These are phyloP conservation scores for Anolis carolinensis DNA, from an alignment of 2,113 vertebrate genomes.

Conservation along the genomic window DNA sequence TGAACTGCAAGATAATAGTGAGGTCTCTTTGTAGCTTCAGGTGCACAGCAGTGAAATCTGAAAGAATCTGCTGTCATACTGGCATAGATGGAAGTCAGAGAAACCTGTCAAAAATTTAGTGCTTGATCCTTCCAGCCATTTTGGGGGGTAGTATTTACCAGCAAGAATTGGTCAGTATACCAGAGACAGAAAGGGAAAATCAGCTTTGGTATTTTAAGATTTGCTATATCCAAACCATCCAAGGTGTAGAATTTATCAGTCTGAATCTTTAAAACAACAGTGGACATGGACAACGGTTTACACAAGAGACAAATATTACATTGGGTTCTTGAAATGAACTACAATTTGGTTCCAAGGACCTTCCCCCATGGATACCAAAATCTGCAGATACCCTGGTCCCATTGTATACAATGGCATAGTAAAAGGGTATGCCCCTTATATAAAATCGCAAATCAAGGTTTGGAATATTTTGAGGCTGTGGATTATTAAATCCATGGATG, in stretches of 20 bases:
- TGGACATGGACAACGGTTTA: background rate
- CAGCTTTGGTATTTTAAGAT: background rate
- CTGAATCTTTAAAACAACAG: background rate
- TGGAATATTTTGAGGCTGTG: no score
- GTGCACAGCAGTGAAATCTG: constrained; percentile 12
- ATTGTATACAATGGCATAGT: no score
- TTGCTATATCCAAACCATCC: background rate
- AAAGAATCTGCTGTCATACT: constrained; percentile 2
- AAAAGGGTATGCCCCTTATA: no score
- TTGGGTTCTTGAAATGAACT: no score
- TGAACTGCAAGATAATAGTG: background rate
- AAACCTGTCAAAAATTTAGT: background rate
- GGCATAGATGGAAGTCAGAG: background rate
- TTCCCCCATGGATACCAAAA: no score
- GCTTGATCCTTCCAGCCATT: background rate
- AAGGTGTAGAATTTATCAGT: background rate
- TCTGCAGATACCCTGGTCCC: no score
- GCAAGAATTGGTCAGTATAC: background rate
- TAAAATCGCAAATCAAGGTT: no score
- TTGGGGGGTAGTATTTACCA: background rate
- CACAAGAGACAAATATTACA: constrained; percentile 10
- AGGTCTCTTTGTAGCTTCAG: constrained; percentile 27
- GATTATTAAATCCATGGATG: no score
- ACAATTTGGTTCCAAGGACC: no score
- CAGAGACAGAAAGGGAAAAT: background rate